These are phyloP conservation scores for Sandelia bainsii DNA, from an alignment of 2,797 vertebrate species.

Conservation along the genomic window DNA sequence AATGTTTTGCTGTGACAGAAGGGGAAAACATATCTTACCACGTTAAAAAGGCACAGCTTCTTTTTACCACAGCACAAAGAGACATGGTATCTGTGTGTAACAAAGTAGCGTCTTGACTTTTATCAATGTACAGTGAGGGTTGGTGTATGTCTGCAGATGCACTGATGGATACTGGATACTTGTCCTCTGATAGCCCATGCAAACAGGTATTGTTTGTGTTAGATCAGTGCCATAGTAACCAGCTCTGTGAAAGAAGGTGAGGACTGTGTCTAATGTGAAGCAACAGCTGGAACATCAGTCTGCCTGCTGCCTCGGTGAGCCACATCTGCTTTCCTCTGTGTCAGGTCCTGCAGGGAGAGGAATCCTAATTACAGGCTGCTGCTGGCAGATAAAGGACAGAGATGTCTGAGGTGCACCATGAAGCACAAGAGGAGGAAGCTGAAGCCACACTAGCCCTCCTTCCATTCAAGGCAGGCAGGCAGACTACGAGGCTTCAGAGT, in stretches of 20 bases:
- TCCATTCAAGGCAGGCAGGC: slow-evolving; percentile 33
- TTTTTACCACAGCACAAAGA: slow-evolving; percentile 32
- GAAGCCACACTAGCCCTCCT: slow-evolving; percentile 46
- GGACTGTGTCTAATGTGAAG: slow-evolving; percentile 62
- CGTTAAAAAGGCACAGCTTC: slow-evolving; percentile 36
- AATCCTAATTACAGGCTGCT: slow-evolving; percentile 87
- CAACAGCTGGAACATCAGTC: slow-evolving; percentile 82
- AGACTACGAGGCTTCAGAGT: slow-evolving; percentile 28
- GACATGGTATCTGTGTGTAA: slow-evolving; percentile 31
- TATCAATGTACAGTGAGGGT: slow-evolving; percentile 14
- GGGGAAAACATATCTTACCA: slow-evolving; percentile 12
- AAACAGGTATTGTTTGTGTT: slow-evolving; percentile 77
- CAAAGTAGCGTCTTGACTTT: slow-evolving; percentile 28
- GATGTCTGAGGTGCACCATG: slow-evolving; percentile 75
- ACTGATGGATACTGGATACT: slow-evolving; percentile 37
- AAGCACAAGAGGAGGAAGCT: slow-evolving; percentile 65
- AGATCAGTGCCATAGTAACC: slow-evolving; percentile 75
- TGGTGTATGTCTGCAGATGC: slow-evolving; percentile 1
- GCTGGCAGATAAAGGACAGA: slow-evolving; percentile 77
- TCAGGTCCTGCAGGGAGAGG: slow-evolving; percentile 80
- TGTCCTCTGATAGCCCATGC: slow-evolving; percentile 27
- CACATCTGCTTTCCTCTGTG: slow-evolving; percentile 86
- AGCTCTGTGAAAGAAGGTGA: slow-evolving; percentile 66
- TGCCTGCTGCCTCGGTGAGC: slow-evolving; percentile 72
- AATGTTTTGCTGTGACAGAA: slow-evolving; percentile 28